Base-by-base conservation (phyloP, 2,888 invertebrate species). In the Sesia bembeciformis region DNA sequence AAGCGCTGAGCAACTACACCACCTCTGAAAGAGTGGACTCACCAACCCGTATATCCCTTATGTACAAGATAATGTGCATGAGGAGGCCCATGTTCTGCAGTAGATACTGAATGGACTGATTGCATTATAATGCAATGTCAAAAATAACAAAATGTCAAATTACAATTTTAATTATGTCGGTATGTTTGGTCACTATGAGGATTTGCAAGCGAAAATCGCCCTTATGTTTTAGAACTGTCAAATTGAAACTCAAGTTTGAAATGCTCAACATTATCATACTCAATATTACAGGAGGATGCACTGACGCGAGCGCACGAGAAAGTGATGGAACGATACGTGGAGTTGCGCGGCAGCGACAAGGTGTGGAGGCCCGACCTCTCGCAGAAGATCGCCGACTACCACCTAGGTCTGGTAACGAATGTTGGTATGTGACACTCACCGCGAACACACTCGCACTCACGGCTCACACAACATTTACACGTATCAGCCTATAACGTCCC, bases 221-320 rank as follows among this genome's bases (percentile, higher is more conserved):
- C 23, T n/a, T 23, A 23, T 23, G 23, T 23, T 23, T 23, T 23
- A 23, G 23, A 23, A 1, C 1, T 23, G 23, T 23, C 23, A 23
- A 23, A 23, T 23, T 23, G 23, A 23, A 23, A 23, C 1, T 23
- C 23, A 23, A 23, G 1, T 23, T 23, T 23, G 23, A 23, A 23
- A 23, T 23, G 23, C 23, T 5, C 7, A 42, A 7, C 42, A 7
- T 42, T 42, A 5, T 6, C 7, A 42, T 7, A 42, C 7, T 42
- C 7, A 7, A 6, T n/a, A 50, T 57, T 53, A 55, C 74, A 85
- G 84, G 78, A 78, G 57, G 83, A 80, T 46, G 85, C 86, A 5
- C 63, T 84, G 62, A 70, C 62, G 49, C 78, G 84, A 42, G 79
- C 78, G 56, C 75, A 74, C 66, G 82, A 79, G 63, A 71, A 70